A percentile compares a stretch with the other conserved stretches of the same genome.
Evolutionary conservation across 2,888 invertebrate genomes (phyloP).

Genomic region (Gortyna flavago): DNA sequence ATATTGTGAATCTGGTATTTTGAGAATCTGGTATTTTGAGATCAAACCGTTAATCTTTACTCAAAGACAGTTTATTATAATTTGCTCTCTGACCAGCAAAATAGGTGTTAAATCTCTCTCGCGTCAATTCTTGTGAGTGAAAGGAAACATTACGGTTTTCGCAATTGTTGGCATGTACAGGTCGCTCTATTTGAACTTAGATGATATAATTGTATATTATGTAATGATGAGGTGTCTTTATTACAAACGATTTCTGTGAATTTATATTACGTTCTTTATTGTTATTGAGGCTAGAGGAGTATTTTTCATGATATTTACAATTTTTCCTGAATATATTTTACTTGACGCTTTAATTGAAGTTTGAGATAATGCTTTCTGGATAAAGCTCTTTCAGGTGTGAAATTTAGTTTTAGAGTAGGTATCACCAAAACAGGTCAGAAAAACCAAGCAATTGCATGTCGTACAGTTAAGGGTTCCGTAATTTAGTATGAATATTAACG

Average conservation of each 20-base stretch:
- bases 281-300: neutral
- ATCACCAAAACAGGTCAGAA: too few species aligned
- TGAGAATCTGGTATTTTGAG: too few species aligned
- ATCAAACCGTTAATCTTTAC: neutral
- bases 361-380: neutral
- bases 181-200: slow-evolving; percentile 30
- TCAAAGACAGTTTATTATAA: neutral
- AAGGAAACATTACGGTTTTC: slow-evolving; percentile 59
- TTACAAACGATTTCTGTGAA: neutral
- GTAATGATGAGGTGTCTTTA: neutral
- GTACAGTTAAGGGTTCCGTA: too few species aligned
- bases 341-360: neutral
- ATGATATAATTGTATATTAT: slow-evolving; percentile 30
- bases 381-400: neutral
- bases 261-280: neutral
- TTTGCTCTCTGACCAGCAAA: slow-evolving; percentile 28
- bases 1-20: too few species aligned
- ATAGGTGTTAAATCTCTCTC: slow-evolving; percentile 28
- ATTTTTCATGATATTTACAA: neutral
- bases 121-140: slow-evolving; percentile 43
- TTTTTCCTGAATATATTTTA: neutral
- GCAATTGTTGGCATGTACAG: slow-evolving; percentile 43
- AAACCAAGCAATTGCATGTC: too few species aligned
- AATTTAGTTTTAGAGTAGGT: too few species aligned
- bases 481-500: too few species aligned